These are phyloP conservation scores for Dolomedes plantarius DNA, from an alignment of 2,888 invertebrate species.

Conservation along the genomic window DNA sequence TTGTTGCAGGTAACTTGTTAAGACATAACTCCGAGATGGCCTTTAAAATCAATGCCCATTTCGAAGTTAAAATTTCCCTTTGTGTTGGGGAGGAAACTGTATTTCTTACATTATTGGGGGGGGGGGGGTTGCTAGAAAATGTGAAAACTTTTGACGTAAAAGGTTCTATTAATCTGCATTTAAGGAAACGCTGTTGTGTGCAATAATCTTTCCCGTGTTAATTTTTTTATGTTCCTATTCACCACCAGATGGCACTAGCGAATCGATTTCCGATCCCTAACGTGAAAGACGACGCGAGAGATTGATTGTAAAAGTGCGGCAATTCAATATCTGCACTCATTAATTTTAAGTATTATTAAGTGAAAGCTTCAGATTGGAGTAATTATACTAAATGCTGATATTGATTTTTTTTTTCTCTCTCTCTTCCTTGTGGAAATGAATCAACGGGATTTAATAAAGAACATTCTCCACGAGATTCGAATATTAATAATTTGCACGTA, in stretches of 20 bases:
- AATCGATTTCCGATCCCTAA: slow-evolving; percentile 1
- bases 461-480: slow-evolving; percentile 1
- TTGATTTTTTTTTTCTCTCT: slow-evolving; percentile 13
- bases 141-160: background rate
- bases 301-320: background rate
- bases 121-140: background rate
- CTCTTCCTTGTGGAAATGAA: background rate
- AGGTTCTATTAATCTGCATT: no score
- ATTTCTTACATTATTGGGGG: background rate
- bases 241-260: slow-evolving; percentile 43
- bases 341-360: slow-evolving; percentile 16
- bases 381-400: slow-evolving; percentile 18
- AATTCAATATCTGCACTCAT: slow-evolving; percentile 4
- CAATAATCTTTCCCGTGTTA: background rate
- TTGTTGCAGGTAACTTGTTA: background rate
- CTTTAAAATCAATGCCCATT: no score
- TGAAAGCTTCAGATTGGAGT: slow-evolving; percentile 18
- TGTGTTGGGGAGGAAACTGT: no score
- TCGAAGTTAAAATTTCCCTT: no score
- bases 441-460: slow-evolving; percentile 2
- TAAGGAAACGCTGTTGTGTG: background rate
- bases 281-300: background rate
- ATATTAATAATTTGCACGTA: slow-evolving; percentile 1
- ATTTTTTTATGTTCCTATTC: slow-evolving; percentile 4
- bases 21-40: no score